These are phyloP conservation scores for Drosophila sechellia DNA, from an alignment of 1,140 invertebrate species.

Conservation along the genomic window DNA sequence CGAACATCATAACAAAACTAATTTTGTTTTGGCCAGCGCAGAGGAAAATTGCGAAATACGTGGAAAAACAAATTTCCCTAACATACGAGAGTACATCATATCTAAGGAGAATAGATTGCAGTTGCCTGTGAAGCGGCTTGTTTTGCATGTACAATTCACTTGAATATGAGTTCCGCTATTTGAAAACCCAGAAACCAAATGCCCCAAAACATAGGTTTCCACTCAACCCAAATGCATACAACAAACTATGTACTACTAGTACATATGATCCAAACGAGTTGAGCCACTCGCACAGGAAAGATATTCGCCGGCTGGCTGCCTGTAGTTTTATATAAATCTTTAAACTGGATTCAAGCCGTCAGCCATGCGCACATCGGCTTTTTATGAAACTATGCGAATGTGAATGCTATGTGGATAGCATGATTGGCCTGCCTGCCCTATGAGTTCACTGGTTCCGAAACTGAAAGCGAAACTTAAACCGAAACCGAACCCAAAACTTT, in stretches of 20 bases:
- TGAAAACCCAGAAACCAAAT: background rate
- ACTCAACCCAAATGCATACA: background rate
- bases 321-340: background rate
- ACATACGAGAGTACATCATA: background rate
- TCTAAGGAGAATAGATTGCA: conserved; percentile 18
- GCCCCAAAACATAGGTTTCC: background rate
- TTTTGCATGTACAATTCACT: no score
- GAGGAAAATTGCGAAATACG: background rate
- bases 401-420: background rate
- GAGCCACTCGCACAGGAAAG: background rate
- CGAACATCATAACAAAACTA: background rate
- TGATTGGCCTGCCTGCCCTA: background rate
- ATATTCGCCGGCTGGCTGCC: conserved; percentile 11
- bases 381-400: background rate
- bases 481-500: background rate
- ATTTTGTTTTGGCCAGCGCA: background rate
- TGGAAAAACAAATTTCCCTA: background rate
- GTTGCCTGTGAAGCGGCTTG: no score
- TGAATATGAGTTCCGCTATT: no score
- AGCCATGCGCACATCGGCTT: background rate
- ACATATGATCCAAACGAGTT: conserved; percentile 14
- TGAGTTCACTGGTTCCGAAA: background rate
- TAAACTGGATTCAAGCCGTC: conserved; percentile 17
- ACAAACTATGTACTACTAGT: background rate
- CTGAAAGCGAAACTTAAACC: no score